Evolutionary conservation across 1,140 invertebrate genomes (phyloP).

Genomic region (Latrodectus geometricus): DNA sequence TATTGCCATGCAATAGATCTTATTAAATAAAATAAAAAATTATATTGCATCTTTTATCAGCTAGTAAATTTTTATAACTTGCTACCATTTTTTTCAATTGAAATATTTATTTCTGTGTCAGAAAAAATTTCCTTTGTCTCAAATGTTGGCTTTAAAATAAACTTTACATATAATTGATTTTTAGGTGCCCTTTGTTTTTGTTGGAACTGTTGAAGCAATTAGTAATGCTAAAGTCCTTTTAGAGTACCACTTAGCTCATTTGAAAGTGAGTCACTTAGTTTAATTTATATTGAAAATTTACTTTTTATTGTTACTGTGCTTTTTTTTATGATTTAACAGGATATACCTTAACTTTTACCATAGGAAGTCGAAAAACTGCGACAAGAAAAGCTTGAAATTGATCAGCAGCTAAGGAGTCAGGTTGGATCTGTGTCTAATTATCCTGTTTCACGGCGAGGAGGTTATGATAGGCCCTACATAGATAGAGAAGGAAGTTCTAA

Average conservation of each 20-base stretch:
- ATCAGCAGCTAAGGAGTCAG: slow-evolving; percentile 90
- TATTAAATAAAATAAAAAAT: too few species aligned
- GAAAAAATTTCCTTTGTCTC: background rate
- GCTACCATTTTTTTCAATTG: background rate
- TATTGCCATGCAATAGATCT: background rate
- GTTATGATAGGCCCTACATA: slow-evolving; percentile 28
- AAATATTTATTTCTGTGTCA: background rate
- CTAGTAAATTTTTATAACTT: background rate
- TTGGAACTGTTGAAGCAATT: slow-evolving; percentile 95
- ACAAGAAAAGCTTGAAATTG: slow-evolving; percentile 94
- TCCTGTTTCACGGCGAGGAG: slow-evolving; percentile 58
- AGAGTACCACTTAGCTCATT: slow-evolving; percentile 86
- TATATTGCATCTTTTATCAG: too few species aligned
- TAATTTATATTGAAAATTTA: too few species aligned
- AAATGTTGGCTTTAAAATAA: background rate
- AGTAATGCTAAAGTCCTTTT: slow-evolving; percentile 90
- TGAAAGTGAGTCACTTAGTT: slow-evolving; percentile 52
- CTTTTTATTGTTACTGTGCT: background rate
- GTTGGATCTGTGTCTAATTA: slow-evolving; percentile 72
- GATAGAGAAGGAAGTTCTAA: slow-evolving; percentile 64
- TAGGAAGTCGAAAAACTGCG: slow-evolving; percentile 94
- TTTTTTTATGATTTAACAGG: background rate
- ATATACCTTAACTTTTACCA: background rate
- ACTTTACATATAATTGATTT: background rate
- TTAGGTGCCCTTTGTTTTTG: slow-evolving; percentile 92